phyloP scores from a whole-genome alignment of 35 echinoderm and acorn worm species.

The Anneissia japonica region DNA sequence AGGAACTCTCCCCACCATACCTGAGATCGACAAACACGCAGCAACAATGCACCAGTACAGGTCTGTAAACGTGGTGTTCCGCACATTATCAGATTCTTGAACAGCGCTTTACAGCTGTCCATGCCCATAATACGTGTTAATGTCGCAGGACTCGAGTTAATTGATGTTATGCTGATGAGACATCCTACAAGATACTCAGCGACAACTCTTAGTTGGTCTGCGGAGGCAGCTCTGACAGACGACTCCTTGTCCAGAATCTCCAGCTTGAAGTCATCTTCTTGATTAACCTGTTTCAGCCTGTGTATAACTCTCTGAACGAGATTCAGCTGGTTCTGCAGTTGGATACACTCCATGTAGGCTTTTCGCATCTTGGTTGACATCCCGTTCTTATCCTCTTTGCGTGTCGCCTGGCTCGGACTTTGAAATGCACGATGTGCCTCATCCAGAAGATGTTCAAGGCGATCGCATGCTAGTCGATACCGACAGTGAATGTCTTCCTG shows the following conservation, averaged over 20 bases:
- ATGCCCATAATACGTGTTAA: slow-evolving; percentile 48
- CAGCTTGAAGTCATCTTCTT: not conserved
- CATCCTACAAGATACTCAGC: slow-evolving; percentile 74
- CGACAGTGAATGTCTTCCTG: slow-evolving; percentile 88
- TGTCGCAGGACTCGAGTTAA: not conserved
- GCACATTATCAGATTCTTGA: slow-evolving; percentile 81
- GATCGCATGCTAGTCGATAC: slow-evolving; percentile 80
- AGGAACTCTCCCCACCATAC: slow-evolving; percentile 99
- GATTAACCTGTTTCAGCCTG: slow-evolving; percentile 23
- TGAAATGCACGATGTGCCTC: slow-evolving; percentile 14
- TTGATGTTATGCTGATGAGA: slow-evolving; percentile 54
- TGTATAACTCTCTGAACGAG: slow-evolving; percentile 60
- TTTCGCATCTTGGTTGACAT: slow-evolving; percentile 21
- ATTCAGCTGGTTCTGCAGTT: slow-evolving; percentile 69
- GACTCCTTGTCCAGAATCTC: not conserved
- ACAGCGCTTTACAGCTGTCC: slow-evolving; percentile 73
- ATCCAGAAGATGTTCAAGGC: slow-evolving; percentile 46
- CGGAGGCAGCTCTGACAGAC: slow-evolving; percentile 42
- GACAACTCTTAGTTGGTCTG: slow-evolving; percentile 74
- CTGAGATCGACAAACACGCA: slow-evolving; percentile 62
- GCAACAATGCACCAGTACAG: slow-evolving; percentile 60
- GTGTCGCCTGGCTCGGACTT: not conserved
- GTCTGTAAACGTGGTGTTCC: slow-evolving; percentile 65
- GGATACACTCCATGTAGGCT: slow-evolving; percentile 50
- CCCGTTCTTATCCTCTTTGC: slow-evolving; percentile 10